Base-by-base conservation (phyloP, 2,113 vertebrate species). In the Ranitomeya imitator region DNA sequence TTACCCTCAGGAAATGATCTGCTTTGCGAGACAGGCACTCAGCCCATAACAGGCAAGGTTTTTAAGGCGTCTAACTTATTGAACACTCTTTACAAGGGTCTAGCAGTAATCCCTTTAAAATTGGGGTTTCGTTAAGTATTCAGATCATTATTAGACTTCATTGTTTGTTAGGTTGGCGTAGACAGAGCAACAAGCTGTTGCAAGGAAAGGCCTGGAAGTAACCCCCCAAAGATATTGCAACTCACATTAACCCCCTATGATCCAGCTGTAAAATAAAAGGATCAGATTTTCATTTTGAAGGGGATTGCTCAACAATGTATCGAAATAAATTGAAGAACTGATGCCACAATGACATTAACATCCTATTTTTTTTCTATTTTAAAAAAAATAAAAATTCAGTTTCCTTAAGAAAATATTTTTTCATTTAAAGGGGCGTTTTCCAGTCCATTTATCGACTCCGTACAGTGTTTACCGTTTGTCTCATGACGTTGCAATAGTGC, bases 21-120 rank as follows among this genome's bases (percentile, higher is more conserved):
- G 91, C 90, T 91, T 91, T 90, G 91, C 89, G 83, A 90, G 87
- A 89, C 89, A 91, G 90, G 79, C 90, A 57, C 90, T 93, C 90
- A 88, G 91, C 90, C 93, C 91, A 91, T 92, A 93, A 93, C 87
- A 92, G 90, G 91, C 90, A 65, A 89, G 78, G 21, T 89, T 92
- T 74, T 92, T 93, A 94, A 95, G 92, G 88, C 93, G 92, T 92
- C 89, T 89, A 31, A 92, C 92, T 92, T 93, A 94, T 91, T 93
- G 93, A 94, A 91, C 86, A 89, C 90, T 89, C 91, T 95, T 95
- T 94, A 93, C 91, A 94, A 93, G 93, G 92, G 89, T 90, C 92
- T 93, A 90, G 79, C 93, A 61, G 8, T 94, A 95, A 96, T 95
- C 94, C 94, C 90, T 95, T 95, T 92, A 94, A 96, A 96, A 95